Evolutionary conservation across 1,140 invertebrate species (phyloP).

Genomic region (Neelides sp.): DNA sequence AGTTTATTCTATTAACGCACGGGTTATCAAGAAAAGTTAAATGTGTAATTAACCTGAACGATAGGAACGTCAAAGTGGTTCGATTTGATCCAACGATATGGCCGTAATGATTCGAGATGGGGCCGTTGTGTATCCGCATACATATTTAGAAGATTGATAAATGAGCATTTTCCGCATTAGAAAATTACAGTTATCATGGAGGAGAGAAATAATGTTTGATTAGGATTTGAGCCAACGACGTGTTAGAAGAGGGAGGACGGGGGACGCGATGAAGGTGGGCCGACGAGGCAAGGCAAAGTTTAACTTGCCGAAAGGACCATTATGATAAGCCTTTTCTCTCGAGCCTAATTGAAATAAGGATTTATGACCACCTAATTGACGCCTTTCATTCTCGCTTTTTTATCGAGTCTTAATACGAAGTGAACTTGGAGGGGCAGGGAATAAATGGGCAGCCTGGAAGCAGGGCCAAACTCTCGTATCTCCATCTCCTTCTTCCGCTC

Average conservation of each 20-base stretch:
- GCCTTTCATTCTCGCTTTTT: conserved; percentile 24
- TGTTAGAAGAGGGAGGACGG: neutral
- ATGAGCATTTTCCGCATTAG: conserved; percentile 28
- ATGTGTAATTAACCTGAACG: conserved; percentile 9
- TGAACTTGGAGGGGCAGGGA: too few species aligned
- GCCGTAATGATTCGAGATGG: too few species aligned
- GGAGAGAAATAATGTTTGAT: conserved; percentile 25
- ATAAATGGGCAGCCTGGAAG: too few species aligned
- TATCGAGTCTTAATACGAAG: too few species aligned
- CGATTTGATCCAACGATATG: too few species aligned
- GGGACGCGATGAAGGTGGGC: too few species aligned
- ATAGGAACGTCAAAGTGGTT: neutral
- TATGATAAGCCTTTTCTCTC: conserved; percentile 16
- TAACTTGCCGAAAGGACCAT: conserved; percentile 18
- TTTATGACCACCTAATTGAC: conserved; percentile 30
- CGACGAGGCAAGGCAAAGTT: too few species aligned
- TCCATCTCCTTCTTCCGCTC: too few species aligned
- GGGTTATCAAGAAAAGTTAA: too few species aligned
- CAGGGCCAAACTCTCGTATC: too few species aligned
- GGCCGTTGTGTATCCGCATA: too few species aligned
- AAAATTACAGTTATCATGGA: conserved; percentile 23
- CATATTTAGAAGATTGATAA: conserved; percentile 21
- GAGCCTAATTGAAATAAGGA: conserved; percentile 29
- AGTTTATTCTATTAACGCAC: too few species aligned
- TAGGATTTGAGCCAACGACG: conserved; percentile 5